Percentiles rank a stretch among this genome's conserved stretches.
phyloP scores from a whole-genome alignment of 1,140 invertebrate species.

The Battus philenor region DNA sequence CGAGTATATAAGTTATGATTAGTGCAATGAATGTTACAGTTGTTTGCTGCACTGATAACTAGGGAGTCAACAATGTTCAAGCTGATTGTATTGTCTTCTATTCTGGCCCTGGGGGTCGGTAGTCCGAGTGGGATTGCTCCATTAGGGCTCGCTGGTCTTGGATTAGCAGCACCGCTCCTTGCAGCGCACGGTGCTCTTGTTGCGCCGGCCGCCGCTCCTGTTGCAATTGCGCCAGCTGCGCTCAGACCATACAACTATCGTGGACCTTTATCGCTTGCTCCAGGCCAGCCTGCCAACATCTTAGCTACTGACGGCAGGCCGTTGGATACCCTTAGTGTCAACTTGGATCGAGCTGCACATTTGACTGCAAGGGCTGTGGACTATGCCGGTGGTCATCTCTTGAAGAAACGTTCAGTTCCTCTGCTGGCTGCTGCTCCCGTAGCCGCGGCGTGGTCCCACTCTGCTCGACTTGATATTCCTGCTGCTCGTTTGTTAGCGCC shows the following conservation, averaged over 20 bases:
- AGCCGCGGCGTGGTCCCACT: conserved; percentile 23
- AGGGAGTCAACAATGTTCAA: conserved; percentile 76
- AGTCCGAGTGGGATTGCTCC: conserved; percentile 32
- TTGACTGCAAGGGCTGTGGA: conserved; percentile 53
- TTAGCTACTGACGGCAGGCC: conserved; percentile 62
- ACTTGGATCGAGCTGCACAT: conserved; percentile 67
- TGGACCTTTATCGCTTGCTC: conserved; percentile 51
- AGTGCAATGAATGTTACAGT: conserved; percentile 41
- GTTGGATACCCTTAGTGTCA: conserved; percentile 65
- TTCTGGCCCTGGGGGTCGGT: conserved; percentile 64
- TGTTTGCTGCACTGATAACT: conserved; percentile 41
- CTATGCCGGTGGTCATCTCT: conserved; percentile 32
- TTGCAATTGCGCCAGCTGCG: conserved; percentile 27
- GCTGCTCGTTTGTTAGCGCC: conserved; percentile 24
- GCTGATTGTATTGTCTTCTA: conserved; percentile 78
- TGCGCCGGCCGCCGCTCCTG: conserved; percentile 23
- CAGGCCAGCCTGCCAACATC: conserved; percentile 62
- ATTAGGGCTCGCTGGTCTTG: conserved; percentile 25
- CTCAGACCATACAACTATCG: conserved; percentile 49
- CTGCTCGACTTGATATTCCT: conserved; percentile 4
- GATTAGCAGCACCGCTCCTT: conserved; percentile 17
- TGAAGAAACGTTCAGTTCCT: conserved; percentile 53
- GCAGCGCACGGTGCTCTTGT: conserved; percentile 8
- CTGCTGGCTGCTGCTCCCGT: conserved; percentile 24
- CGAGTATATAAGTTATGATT: conserved; percentile 50